Base-by-base conservation (phyloP, 2,797 vertebrate species). In the Microctenopoma steveboyesi region DNA sequence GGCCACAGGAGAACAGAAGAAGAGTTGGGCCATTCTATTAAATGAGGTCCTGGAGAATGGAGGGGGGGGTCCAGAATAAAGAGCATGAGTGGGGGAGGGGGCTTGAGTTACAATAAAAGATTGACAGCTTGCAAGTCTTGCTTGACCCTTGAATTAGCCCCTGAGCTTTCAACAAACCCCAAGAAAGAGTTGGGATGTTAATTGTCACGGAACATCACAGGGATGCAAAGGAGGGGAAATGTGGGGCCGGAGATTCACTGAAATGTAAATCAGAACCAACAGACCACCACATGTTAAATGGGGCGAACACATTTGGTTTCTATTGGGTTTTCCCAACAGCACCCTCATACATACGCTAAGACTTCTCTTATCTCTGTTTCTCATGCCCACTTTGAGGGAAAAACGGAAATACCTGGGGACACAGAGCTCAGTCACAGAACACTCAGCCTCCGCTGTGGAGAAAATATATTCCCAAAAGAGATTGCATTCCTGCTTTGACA, bases 111-210 rank as follows among this genome's bases (percentile, higher is more conserved):
- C 93, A 94, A 94, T 93, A 84, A 86, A 83, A 92, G 93, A 94
- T 88, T 94, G 94, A 93, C 93, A 95, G 93, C 92, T 90, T 92
- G 92, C 91, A 94, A 94, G 94, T 91, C 91, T 93, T 92, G 93
- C 92, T 92, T 95, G 94, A 95, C 94, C 94, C 90, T 84, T 88
- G 89, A 93, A 95, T 95, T 94, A 94, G 92, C 91, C 93, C 90
- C 86, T 50, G 57, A 89, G 92, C 89, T 92, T 93, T 92, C 87
- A 93, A 88, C 86, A 82, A 87, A 89, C 86, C 87, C 62, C 66
- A 85, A 90, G 87, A 93, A 93, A 90, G 90, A 92, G 74, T 79
- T 49, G 70, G 89, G 92, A 93, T 92, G 90, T 93, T 91, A 92
- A 92, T 91, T 89, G 90, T 92, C 86, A 86, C 53, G 60, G 83